Conservation (phyloP, 2,113 vertebrate genomes). For the Platycercus adscitus region DNA sequence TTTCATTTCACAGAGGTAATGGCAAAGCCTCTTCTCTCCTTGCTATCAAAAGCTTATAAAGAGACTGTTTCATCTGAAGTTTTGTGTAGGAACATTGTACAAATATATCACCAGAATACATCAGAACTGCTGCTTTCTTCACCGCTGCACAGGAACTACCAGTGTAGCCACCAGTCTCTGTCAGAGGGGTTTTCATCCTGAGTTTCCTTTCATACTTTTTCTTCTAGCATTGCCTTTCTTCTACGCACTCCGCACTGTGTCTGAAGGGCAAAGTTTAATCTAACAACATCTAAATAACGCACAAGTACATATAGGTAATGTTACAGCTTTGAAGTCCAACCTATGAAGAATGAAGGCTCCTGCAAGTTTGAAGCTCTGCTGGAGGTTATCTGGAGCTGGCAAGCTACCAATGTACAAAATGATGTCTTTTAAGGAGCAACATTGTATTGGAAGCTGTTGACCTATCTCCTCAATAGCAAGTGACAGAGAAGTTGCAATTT, state of each 20-base stretch:
- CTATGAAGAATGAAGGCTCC: neutral
- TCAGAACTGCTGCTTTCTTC: constrained; percentile 43
- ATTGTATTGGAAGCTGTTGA: neutral
- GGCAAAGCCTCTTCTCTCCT: constrained; percentile 45
- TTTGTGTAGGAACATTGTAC: constrained; percentile 39
- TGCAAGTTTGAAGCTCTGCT: constrained; percentile 16
- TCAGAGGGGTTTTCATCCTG: constrained; percentile 29
- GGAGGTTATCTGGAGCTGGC: neutral
- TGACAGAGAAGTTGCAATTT: neutral
- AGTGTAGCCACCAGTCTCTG: constrained; percentile 5
- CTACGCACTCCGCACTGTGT: neutral
- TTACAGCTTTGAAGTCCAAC: constrained; percentile 19
- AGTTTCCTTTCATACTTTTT: neutral
- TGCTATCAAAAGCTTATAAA: constrained; percentile 58
- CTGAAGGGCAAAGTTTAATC: constrained; percentile 53
- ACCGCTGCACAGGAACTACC: neutral
- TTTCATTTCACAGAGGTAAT: constrained; percentile 65
- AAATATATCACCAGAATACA: constrained; percentile 48
- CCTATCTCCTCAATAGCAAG: neutral
- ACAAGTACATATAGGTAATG: neutral
- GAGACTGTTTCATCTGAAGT: constrained; percentile 40
- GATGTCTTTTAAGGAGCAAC: constrained; percentile 11
- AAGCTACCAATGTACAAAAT: constrained; percentile 8
- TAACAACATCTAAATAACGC: neutral
- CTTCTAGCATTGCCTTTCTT: constrained; percentile 27